Percentiles rank a stretch among this genome's conserved stretches.
Evolutionary conservation across 2,888 invertebrate genomes (phyloP).

Genomic region (Drosophila diplacantha): DNA sequence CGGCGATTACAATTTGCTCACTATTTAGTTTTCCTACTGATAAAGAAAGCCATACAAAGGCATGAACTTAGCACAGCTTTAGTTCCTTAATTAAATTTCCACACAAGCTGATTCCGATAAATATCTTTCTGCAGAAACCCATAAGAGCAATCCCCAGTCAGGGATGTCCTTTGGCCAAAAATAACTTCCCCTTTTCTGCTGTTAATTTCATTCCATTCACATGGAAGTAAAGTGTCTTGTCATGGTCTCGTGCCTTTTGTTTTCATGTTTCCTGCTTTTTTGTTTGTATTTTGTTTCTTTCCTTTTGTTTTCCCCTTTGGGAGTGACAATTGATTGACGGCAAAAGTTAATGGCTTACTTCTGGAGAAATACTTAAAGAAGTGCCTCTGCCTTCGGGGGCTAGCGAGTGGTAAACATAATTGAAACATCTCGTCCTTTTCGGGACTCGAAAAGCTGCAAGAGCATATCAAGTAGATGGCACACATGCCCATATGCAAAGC

Average conservation of each 20-base stretch:
- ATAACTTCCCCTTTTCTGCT: constrained; percentile 17
- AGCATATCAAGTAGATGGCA: constrained; percentile 46
- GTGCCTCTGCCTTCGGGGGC: constrained; percentile 23
- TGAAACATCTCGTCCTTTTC: constrained; percentile 51
- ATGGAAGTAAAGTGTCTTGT: constrained; percentile 50
- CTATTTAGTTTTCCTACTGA: constrained; percentile 2
- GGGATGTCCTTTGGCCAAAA: constrained; percentile 13
- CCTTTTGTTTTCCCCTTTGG: constrained; percentile 30
- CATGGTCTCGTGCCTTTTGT: constrained; percentile 52
- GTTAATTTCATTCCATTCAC: constrained; percentile 25
- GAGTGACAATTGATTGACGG: constrained; percentile 71
- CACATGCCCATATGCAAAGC: constrained; percentile 45
- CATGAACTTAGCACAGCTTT: not conserved
- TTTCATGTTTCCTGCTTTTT: constrained; percentile 14
- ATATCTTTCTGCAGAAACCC: not conserved
- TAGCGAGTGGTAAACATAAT: constrained; percentile 45
- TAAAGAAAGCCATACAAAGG: not conserved
- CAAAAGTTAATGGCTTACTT: constrained; percentile 64
- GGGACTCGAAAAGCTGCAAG: constrained; percentile 41
- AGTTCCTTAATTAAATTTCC: not conserved
- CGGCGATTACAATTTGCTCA: too few species aligned
- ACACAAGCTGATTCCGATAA: not conserved
- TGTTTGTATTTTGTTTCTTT: constrained; percentile 5
- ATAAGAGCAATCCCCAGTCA: constrained; percentile 13
- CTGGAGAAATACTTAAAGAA: constrained; percentile 21